phyloP scores from a whole-genome alignment of 2,797 vertebrate genomes.

The Halcyon chelicuti region DNA sequence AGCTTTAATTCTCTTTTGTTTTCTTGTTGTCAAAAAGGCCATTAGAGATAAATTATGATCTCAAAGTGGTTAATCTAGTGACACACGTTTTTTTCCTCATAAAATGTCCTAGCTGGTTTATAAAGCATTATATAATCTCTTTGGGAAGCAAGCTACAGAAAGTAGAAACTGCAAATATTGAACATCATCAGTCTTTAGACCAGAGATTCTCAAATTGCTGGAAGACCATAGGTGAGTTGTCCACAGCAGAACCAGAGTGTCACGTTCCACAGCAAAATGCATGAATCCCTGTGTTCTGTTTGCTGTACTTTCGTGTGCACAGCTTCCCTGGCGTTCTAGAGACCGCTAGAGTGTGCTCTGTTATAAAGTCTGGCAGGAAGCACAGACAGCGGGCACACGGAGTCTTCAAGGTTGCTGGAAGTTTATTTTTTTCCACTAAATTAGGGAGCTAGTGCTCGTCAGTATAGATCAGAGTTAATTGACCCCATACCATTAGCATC shows the following conservation, averaged over 20 bases:
- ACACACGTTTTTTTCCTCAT: neutral
- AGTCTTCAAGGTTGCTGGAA: neutral
- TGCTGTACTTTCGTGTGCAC: neutral
- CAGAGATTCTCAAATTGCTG: neutral
- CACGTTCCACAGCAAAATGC: accelerated
- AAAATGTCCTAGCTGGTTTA: slow-evolving; percentile 21
- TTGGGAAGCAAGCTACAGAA: neutral
- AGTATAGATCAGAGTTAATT: neutral
- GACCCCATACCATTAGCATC: neutral
- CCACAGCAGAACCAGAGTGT: neutral
- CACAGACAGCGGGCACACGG: accelerated
- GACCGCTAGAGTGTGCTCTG: slow-evolving; percentile 42
- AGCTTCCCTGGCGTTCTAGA: neutral
- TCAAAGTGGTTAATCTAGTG: slow-evolving; percentile 64
- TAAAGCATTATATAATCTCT: neutral
- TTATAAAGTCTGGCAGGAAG: neutral
- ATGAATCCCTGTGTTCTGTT: neutral
- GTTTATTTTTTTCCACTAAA: slow-evolving; percentile 45
- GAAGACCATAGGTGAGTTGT: neutral
- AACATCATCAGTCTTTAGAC: accelerated
- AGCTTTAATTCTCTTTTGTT: slow-evolving; percentile 67
- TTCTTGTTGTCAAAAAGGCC: slow-evolving; percentile 62
- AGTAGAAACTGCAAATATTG: neutral
- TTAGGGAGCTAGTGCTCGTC: slow-evolving; percentile 12
- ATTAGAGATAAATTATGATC: slow-evolving; percentile 63